Conservation (phyloP, 1,140 invertebrate genomes). For the Ips typographus region DNA sequence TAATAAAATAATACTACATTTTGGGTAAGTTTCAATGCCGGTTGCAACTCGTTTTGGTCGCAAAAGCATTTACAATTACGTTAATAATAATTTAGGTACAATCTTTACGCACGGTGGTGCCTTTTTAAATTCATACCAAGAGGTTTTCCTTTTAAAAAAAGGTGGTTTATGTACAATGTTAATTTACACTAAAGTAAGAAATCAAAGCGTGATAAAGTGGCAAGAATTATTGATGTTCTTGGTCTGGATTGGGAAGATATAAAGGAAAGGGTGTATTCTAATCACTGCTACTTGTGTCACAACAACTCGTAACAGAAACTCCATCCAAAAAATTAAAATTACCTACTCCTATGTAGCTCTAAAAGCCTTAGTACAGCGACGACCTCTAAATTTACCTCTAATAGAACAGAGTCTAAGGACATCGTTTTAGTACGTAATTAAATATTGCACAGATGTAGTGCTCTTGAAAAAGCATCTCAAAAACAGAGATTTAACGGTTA, state of each 20-base stretch:
- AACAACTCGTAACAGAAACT: too few relatives aligned
- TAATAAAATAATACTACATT: constrained; percentile 21
- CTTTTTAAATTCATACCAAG: constrained; percentile 46
- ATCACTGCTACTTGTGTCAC: too few relatives aligned
- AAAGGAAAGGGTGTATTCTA: neutral
- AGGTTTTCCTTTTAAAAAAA: constrained; percentile 37
- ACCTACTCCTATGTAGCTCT: too few relatives aligned
- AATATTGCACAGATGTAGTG: constrained; percentile 12
- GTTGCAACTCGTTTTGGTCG: too few relatives aligned
- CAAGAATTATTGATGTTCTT: constrained; percentile 19
- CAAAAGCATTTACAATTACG: neutral
- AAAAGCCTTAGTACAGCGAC: too few relatives aligned
- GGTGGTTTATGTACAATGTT: constrained; percentile 21
- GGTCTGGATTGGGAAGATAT: neutral
- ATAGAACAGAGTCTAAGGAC: neutral
- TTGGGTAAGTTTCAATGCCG: neutral
- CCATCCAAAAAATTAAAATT: too few relatives aligned
- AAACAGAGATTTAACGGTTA: too few relatives aligned
- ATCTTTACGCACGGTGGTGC: constrained; percentile 38
- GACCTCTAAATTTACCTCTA: too few relatives aligned
- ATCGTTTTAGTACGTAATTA: constrained; percentile 8
- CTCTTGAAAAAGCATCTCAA: neutral
- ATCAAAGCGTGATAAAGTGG: constrained; percentile 4
- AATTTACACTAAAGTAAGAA: constrained; percentile 14
- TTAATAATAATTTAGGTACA: constrained; percentile 39